phyloP scores from a whole-genome alignment of 1,140 invertebrate species.

The Calliopsis andreniformis region DNA sequence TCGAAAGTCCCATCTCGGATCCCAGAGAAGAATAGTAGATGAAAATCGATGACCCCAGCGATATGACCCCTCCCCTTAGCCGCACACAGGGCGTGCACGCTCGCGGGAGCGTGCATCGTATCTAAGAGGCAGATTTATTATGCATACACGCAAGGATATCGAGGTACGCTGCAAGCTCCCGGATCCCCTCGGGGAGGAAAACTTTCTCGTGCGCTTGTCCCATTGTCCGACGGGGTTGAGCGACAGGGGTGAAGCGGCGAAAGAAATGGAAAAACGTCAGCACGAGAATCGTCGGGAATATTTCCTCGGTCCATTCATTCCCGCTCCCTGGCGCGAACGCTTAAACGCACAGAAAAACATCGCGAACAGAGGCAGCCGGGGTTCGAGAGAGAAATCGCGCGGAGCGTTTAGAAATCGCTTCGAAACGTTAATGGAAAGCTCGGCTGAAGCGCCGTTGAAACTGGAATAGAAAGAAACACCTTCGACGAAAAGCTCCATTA shows the following conservation, averaged over 20 bases:
- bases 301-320: neutral
- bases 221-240: conserved; percentile 4
- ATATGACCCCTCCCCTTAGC: conserved; percentile 2
- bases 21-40: too few relatives aligned
- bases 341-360: neutral
- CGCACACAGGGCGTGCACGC: neutral
- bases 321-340: neutral
- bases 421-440: neutral
- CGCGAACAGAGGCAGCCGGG: too few relatives aligned
- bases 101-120: neutral
- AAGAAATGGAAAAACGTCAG: neutral
- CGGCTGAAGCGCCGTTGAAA: neutral
- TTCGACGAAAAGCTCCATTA: neutral
- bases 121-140: conserved; percentile 23
- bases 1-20: too few relatives aligned
- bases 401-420: too few relatives aligned
- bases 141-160: neutral
- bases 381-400: neutral
- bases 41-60: neutral
- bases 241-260: neutral
- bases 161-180: neutral
- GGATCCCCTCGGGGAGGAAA: neutral
- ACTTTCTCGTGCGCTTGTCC: neutral
- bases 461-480: neutral
- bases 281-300: conserved; percentile 11